Conservation (phyloP, 1,140 invertebrate genomes). For the Uloborus diversus region DNA sequence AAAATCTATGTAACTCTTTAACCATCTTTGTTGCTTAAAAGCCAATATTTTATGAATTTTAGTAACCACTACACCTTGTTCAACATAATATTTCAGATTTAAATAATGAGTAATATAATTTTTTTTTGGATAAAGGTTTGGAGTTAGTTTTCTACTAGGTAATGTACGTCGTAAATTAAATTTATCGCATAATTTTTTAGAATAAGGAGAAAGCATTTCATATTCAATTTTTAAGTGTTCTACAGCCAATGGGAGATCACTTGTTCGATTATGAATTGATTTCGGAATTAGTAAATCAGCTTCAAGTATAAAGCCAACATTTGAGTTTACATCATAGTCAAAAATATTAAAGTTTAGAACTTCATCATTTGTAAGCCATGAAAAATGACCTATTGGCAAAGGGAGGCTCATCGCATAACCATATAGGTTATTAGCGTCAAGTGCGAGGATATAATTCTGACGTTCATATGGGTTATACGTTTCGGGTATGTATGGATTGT, state of each 20-base stretch:
- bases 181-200: background rate
- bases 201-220: slow-evolving; percentile 38
- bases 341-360: slow-evolving; percentile 4
- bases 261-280: slow-evolving; percentile 60
- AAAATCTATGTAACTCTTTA: too few relatives aligned
- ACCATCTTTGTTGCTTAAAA: background rate
- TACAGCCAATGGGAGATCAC: slow-evolving; percentile 64
- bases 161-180: background rate
- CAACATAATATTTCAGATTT: background rate
- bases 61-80: background rate
- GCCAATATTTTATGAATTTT: background rate
- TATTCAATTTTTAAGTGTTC: slow-evolving; percentile 57
- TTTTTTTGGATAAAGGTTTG: background rate
- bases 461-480: background rate
- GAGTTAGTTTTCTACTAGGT: slow-evolving; percentile 22
- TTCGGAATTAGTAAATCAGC: slow-evolving; percentile 59
- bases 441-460: background rate
- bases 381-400: slow-evolving; percentile 26
- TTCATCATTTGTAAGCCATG: slow-evolving; percentile 33
- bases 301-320: slow-evolving; percentile 59
- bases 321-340: background rate
- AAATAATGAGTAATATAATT: background rate
- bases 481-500: background rate
- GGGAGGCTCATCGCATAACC: slow-evolving; percentile 40
- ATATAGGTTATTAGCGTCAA: slow-evolving; percentile 58